phyloP scores from a whole-genome alignment of 2,113 vertebrate genomes.

The Axis porcinus region DNA sequence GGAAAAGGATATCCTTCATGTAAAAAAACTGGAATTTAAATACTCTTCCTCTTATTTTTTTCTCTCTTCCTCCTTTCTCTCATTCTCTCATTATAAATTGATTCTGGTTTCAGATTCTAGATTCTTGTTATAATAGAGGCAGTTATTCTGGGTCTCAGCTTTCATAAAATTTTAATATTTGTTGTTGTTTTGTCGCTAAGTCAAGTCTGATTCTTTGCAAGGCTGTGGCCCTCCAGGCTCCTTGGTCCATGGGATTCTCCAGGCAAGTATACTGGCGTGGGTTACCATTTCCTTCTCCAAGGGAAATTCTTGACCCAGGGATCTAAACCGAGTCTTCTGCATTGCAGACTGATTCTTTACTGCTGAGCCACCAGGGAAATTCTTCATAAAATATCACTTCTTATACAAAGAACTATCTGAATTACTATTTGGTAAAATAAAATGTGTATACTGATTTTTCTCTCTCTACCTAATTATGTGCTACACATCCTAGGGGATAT shows the following conservation, averaged over 20 bases:
- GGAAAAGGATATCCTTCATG: background rate
- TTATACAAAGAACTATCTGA: background rate
- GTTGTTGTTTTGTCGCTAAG: background rate
- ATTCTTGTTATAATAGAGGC: background rate
- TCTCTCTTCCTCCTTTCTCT: background rate
- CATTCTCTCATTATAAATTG: background rate
- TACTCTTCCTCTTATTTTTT: background rate
- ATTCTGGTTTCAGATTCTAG: background rate
- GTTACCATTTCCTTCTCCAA: background rate
- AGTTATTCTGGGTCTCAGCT: background rate
- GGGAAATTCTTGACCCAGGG: background rate
- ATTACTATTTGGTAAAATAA: background rate
- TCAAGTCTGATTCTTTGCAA: background rate
- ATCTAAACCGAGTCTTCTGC: background rate
- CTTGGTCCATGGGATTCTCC: background rate
- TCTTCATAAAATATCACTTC: background rate
- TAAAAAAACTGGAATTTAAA: background rate
- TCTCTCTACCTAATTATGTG: background rate
- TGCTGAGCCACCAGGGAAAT: background rate
- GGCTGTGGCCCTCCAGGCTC: background rate
- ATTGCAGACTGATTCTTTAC: background rate
- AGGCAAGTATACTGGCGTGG: background rate
- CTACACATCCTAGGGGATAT: background rate
- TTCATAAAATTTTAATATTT: background rate
- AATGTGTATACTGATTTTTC: background rate